Evolutionary conservation across 2,113 vertebrate genomes (phyloP).

Genomic region (Sinosuthora webbiana): DNA sequence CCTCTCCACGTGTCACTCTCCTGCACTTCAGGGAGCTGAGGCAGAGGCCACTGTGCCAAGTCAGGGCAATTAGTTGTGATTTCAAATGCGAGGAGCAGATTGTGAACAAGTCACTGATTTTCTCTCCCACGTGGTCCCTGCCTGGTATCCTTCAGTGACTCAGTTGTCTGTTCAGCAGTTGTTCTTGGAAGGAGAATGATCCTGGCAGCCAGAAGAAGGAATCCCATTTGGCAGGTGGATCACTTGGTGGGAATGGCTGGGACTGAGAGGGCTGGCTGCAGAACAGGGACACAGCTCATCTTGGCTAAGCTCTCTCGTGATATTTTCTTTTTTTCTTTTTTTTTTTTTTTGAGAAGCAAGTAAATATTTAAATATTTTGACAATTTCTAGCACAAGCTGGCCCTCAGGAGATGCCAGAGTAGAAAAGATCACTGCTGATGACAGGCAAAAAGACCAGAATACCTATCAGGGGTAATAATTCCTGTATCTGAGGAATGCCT

Average conservation of each 20-base stretch:
- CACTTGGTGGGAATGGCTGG: background rate
- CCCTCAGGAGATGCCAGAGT: background rate
- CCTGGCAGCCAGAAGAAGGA: background rate
- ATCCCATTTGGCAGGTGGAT: background rate
- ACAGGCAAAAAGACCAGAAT: background rate
- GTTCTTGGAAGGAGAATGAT: background rate
- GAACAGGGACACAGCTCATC: background rate
- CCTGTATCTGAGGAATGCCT: background rate
- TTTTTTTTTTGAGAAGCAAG: background rate
- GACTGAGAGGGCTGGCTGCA: background rate
- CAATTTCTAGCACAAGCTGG: background rate
- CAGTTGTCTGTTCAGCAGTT: background rate
- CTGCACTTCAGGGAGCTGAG: background rate
- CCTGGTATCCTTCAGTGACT: background rate
- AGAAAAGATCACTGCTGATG: background rate
- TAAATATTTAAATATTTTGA: slow-evolving; percentile 30
- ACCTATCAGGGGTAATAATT: background rate
- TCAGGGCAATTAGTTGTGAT: background rate
- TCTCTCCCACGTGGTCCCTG: background rate
- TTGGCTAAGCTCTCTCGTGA: background rate
- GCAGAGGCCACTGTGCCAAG: background rate
- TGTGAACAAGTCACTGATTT: background rate
- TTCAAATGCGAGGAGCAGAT: background rate
- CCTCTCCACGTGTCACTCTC: background rate
- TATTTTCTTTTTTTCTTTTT: background rate